Evolutionary conservation across 1,140 invertebrate species (phyloP).

Genomic region (Trichonephila inaurata): DNA sequence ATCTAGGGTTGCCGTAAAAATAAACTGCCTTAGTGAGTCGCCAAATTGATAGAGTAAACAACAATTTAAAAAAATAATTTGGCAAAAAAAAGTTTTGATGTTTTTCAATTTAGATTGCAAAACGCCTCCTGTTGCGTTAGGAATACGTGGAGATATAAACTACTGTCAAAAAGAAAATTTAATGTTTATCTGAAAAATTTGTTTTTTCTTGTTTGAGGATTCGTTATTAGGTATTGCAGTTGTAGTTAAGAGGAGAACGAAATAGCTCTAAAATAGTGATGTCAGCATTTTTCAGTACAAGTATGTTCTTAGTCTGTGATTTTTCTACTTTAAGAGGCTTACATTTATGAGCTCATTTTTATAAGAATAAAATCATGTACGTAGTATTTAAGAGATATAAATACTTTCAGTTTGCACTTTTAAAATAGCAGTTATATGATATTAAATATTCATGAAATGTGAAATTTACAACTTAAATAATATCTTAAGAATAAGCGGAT

Average conservation of each 20-base stretch:
- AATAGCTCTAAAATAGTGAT: no score
- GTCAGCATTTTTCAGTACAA: no score
- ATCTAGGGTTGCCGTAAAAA: constrained; percentile 29
- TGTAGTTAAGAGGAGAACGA: not conserved
- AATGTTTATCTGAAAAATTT: not conserved
- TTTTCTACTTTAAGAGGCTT: no score
- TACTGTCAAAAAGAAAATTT: not conserved
- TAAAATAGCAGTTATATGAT: no score
- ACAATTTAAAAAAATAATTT: constrained; percentile 10
- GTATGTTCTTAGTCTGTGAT: no score
- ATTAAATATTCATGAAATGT: no score
- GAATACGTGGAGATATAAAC: not conserved
- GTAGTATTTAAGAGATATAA: no score
- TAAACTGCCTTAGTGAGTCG: not conserved
- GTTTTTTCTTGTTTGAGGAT: not conserved
- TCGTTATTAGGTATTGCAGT: not conserved
- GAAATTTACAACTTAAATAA: no score
- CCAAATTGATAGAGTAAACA: constrained; percentile 25
- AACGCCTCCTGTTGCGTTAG: not conserved
- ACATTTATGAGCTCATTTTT: no score
- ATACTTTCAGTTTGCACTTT: no score
- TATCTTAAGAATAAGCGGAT: no score
- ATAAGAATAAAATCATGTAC: no score
- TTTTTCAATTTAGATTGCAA: constrained; percentile 21
- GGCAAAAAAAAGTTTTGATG: not conserved